Percentiles rank a stretch among this genome's conserved stretches.
Evolutionary conservation across 2,113 vertebrate genomes (phyloP).

Genomic region (Engystomops pustulosus): DNA sequence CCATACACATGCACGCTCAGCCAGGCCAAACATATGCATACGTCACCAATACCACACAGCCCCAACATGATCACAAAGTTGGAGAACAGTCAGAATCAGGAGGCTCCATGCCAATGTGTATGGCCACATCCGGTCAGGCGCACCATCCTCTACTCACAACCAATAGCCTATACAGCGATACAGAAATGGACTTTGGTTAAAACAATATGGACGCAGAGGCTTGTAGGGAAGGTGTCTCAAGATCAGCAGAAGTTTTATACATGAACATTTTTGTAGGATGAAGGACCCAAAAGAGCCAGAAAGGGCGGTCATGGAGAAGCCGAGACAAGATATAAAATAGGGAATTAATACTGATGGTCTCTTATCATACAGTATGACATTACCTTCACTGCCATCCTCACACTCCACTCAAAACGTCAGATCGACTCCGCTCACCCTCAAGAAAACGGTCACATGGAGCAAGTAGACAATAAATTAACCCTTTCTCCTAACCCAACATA

Average conservation of each 20-base stretch:
- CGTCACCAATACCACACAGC: too few species aligned
- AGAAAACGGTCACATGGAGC: neutral
- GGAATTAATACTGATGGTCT: neutral
- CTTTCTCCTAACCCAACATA: neutral
- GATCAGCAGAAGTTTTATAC: neutral
- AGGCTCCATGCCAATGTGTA: too few species aligned
- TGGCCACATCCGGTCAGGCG: neutral
- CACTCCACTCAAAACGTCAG: neutral
- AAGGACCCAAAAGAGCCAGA: neutral
- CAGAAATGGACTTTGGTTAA: neutral
- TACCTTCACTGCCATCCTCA: too few species aligned
- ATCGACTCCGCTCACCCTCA: neutral
- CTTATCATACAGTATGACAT: neutral
- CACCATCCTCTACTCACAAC: neutral
- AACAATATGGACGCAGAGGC: neutral
- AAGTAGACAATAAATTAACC: neutral
- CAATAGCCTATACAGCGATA: too few species aligned
- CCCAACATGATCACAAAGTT: too few species aligned
- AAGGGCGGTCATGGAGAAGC: neutral
- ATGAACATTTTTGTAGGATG: constrained; percentile 3
- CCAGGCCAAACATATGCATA: too few species aligned
- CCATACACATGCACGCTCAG: too few species aligned
- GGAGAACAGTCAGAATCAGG: too few species aligned
- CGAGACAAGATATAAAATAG: neutral
- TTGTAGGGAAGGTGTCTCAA: neutral